phyloP scores from a whole-genome alignment of 2,797 vertebrate species.

The Arrhamphus sclerolepis region DNA sequence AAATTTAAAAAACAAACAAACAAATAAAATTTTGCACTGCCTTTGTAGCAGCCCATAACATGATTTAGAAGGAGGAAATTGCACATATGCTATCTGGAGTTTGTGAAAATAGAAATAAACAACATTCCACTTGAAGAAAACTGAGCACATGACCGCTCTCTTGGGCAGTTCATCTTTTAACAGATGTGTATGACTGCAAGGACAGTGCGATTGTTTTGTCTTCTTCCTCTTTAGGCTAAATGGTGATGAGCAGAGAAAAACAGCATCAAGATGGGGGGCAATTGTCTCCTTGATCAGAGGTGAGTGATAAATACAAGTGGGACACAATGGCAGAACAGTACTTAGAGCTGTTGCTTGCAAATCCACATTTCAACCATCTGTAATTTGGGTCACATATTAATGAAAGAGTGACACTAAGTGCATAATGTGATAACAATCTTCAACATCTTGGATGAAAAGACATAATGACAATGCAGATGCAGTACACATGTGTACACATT shows the following conservation, averaged over 20 bases:
- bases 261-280: conserved; percentile 44
- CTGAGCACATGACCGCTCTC: conserved; percentile 16
- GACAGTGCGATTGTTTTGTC: conserved; percentile 27
- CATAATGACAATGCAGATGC: too few relatives aligned
- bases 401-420: conserved; percentile 7
- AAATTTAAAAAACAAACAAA: conserved; percentile 27
- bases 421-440: conserved; percentile 10
- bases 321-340: conserved; percentile 16
- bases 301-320: conserved; percentile 30
- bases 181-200: conserved; percentile 37
- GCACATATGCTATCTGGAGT: conserved; percentile 37
- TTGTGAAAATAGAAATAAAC: conserved; percentile 34
- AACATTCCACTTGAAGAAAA: conserved; percentile 30
- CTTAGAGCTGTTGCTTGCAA: conserved; percentile 1
- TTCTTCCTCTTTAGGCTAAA: conserved; percentile 23
- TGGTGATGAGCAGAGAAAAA: conserved; percentile 20
- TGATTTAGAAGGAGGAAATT: conserved; percentile 54
- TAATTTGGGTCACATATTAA: conserved; percentile 23
- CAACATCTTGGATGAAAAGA: conserved; percentile 9
- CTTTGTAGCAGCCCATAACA: conserved; percentile 24
- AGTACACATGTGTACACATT: neutral
- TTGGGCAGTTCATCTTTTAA: conserved; percentile 37
- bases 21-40: conserved; percentile 30
- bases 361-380: conserved; percentile 12
- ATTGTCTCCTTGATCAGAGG: conserved; percentile 60